phyloP scores from a whole-genome alignment of 1,140 invertebrate genomes.

The Musca vetustissima region DNA sequence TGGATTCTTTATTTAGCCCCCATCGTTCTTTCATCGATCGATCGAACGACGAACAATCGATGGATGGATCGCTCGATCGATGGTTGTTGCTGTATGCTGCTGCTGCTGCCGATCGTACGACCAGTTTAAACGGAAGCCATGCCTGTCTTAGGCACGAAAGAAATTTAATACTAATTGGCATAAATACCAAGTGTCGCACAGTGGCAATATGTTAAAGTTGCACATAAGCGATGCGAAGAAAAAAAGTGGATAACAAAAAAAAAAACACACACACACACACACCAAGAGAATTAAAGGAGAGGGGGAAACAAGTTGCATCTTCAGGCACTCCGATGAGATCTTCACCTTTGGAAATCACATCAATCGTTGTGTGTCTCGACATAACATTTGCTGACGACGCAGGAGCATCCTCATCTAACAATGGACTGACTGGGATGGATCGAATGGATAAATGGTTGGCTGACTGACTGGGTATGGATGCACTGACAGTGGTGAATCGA shows the following conservation, averaged over 20 bases:
- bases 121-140: constrained; percentile 55
- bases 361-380: constrained; percentile 53
- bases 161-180: constrained; percentile 57
- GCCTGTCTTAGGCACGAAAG: constrained; percentile 47
- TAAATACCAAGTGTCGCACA: constrained; percentile 55
- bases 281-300: too few relatives aligned
- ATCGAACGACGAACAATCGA: too few relatives aligned
- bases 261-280: neutral
- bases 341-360: constrained; percentile 54
- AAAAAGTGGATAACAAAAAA: neutral
- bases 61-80: too few relatives aligned
- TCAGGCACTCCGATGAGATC: constrained; percentile 42
- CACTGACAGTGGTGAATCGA: neutral
- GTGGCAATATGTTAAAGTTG: constrained; percentile 29
- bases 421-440: too few relatives aligned
- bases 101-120: constrained; percentile 29
- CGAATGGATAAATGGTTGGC: neutral
- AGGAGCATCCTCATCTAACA: neutral
- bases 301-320: neutral
- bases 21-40: neutral
- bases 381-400: constrained; percentile 55
- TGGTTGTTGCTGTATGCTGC: too few relatives aligned
- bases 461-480: neutral
- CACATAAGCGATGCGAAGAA: constrained; percentile 22
- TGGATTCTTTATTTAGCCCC: neutral